Evolutionary conservation across 2,113 vertebrate genomes (phyloP).

Genomic region (Scortum barcoo): DNA sequence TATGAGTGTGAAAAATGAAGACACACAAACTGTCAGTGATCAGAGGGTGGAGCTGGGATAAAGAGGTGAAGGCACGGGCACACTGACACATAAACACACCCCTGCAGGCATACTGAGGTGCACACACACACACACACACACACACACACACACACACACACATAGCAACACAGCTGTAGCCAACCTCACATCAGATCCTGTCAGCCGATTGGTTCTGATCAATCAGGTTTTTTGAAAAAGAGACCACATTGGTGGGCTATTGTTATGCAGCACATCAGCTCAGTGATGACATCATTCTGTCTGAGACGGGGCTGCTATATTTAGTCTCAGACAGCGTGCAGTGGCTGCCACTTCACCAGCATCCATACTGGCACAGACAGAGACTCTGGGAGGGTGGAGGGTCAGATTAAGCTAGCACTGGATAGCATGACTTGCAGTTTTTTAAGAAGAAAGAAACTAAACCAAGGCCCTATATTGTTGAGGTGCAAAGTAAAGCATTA

Average conservation of each 20-base stretch:
- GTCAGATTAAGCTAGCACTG: constrained; percentile 18
- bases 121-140: constrained; percentile 4
- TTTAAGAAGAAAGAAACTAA: not conserved
- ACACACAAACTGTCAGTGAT: constrained; percentile 73
- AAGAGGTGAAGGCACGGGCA: constrained; percentile 55
- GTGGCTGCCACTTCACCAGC: constrained; percentile 50
- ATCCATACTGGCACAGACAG: constrained; percentile 42
- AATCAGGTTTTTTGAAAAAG: constrained; percentile 36
- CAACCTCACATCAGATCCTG: constrained; percentile 35
- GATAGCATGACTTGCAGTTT: constrained; percentile 58
- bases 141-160: not conserved
- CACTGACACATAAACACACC: constrained; percentile 35
- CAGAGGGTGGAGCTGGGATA: constrained; percentile 47
- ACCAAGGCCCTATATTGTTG: not conserved
- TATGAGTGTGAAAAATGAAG: constrained; percentile 63
- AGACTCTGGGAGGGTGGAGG: constrained; percentile 25
- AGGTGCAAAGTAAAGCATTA: not conserved
- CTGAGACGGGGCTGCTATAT: constrained; percentile 77
- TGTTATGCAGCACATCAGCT: constrained; percentile 73
- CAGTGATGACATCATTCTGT: constrained; percentile 77
- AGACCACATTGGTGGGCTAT: constrained; percentile 64
- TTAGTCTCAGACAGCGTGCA: constrained; percentile 70
- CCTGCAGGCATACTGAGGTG: not conserved
- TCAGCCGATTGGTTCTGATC: constrained; percentile 64
- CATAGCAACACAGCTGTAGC: constrained; percentile 32